Conservation (phyloP, 2,797 vertebrate species). For the Parauchenoglanis punctatus region DNA sequence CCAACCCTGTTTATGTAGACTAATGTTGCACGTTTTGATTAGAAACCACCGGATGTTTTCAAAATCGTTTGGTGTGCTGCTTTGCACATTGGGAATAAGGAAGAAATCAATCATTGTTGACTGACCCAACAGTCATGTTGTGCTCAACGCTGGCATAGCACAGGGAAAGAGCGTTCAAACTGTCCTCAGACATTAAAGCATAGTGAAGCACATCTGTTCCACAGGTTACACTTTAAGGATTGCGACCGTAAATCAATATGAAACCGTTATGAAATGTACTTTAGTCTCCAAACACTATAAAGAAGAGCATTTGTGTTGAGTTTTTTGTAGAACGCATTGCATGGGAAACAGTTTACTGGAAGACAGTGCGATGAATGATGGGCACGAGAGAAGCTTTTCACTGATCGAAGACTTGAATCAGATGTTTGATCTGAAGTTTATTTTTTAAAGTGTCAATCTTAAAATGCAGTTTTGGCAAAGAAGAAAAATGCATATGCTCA, state of each 20-base stretch:
- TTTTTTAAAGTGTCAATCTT: neutral
- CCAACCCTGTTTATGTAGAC: neutral
- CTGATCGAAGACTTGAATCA: slow-evolving; percentile 10
- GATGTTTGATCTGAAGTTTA: neutral
- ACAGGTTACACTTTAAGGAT: slow-evolving; percentile 27
- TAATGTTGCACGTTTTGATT: neutral
- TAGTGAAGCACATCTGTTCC: slow-evolving; percentile 23
- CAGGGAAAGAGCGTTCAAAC: neutral
- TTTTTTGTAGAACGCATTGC: slow-evolving; percentile 6
- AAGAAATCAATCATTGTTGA: slow-evolving; percentile 22
- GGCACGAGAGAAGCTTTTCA: neutral
- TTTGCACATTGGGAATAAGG: neutral
- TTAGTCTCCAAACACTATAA: slow-evolving; percentile 19
- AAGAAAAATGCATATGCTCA: neutral
- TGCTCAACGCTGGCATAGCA: slow-evolving; percentile 2
- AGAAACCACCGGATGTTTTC: neutral
- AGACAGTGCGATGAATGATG: neutral
- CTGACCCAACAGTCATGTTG: slow-evolving; percentile 16
- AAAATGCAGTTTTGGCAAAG: neutral
- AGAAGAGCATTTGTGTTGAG: slow-evolving; percentile 9
- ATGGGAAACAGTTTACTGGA: slow-evolving; percentile 25
- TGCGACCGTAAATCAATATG: slow-evolving; percentile 9
- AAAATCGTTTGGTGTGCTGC: neutral
- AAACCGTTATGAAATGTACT: slow-evolving; percentile 7
- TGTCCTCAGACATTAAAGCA: slow-evolving; percentile 20